Evolutionary conservation across 2,888 invertebrate species (phyloP), one percentile per base, ranked within the genome.

Genomic region (Serrognathus titanus): DNA sequence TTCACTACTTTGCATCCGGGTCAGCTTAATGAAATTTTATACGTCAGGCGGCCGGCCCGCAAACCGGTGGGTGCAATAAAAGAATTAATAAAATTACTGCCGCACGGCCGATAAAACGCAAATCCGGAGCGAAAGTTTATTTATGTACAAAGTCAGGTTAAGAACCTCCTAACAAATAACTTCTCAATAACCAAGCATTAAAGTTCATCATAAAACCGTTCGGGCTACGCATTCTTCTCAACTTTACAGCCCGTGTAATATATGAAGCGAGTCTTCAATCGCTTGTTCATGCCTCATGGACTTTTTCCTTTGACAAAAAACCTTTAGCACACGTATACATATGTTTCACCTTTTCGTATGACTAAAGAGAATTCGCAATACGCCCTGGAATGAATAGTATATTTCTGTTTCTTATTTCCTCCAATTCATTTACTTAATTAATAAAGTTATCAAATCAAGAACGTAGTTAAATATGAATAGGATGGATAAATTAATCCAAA

Each of bases 171-270:
- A 56, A 58, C 59, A 57, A 64, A 62, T 63, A 63, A 63, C 61
- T 53, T 63, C 60, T 60, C 64, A 59, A 63, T 64, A 63, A 60
- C 59, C 59, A 58, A 59, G 63, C 63, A 62, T 62, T 64, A 63
- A 64, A 64, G 48, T 50, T 57, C 55, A 60, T 60, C 63, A 56
- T 63, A 64, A 64, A 63, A 64, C 60, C 49, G 36, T 55, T 58
- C 53, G 45, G 55, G 59, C 58, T 59, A 61, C 24, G 24, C 61
- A 61, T 62, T 63, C 62, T 58, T 64, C 60, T 56, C 57, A 51
- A 55, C 59, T 62, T 64, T 64, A 62, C 60, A 62, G 47, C 60
- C 63, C 58, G 59, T 63, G 62, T 58, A 60, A 61, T 59, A 57
- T 57, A 57, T 60, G 57, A 61, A 59, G 60, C 60, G 60, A 59